Base-by-base conservation (phyloP, 2,113 vertebrate genomes). In the Speoplatyrhinus poulsoni region DNA sequence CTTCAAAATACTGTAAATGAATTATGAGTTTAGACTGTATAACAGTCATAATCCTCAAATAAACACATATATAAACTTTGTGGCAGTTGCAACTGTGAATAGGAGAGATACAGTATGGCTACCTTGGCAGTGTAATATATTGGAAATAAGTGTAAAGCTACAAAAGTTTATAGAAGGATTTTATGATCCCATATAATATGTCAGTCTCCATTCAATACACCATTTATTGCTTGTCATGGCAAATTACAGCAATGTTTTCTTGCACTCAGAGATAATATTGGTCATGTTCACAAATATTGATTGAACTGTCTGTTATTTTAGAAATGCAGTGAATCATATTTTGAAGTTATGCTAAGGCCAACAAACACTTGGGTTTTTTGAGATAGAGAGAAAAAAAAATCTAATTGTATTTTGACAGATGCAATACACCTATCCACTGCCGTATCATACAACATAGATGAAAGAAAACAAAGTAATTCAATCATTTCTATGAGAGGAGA, bases 211-310 rank as follows among this genome's bases (percentile, higher is more conserved):
- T 36, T 62, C 17, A n/a, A 53, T n/a, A 15, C 13, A 53, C 52
- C n/a, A n/a, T 53, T n/a, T 13, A 16, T 68, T 11, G 58, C 19
- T 46, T 70, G 60, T 57, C n/a, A n/a, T 60, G 46, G 56, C 4
- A 69, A 50, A 53, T 10, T 2, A 46, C 56, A 68, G 19, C 33
- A 26, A 3, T 0, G 9, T 63, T 53, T 26, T 56, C 54, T 7
- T 19, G n/a, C 17, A 17, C 16, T 63, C 1, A 12, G 19, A 50
- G 13, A 62, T 3, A 46, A 26, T 46, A 26, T 9, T 36, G 55
- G 61, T 48, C 60, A 46, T 12, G 16, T 62, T 62, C 19, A 52
- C 16, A 65, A 65, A 41, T 61, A 68, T 3, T 9, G 16, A 32
- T 66, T 10, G 10, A n/a, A 49, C 19, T 49, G 9, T 69, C 15